Percentiles rank a stretch among this genome's conserved stretches.
Conservation (phyloP, 23 tunicate species). For the Phallusia fumigata region DNA sequence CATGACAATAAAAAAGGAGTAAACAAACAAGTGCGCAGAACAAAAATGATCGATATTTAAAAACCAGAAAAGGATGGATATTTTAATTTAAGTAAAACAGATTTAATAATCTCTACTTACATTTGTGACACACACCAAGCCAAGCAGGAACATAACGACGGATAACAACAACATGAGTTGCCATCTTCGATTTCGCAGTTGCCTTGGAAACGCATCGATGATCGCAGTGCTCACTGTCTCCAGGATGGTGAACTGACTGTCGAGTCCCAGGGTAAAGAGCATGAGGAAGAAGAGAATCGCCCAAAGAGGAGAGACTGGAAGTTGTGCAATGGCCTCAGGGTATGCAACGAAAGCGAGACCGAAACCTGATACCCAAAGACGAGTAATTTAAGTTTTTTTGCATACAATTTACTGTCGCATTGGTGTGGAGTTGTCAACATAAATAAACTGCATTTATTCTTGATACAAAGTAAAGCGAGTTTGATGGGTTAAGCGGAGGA, state of each 20-base stretch:
- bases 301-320: conserved; percentile 83
- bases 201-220: conserved; percentile 66
- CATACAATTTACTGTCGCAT: not conserved
- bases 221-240: conserved; percentile 90
- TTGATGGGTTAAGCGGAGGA: too few relatives aligned
- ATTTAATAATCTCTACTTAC: conserved; percentile 47
- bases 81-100: too few relatives aligned
- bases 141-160: conserved; percentile 71
- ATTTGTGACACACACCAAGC: conserved; percentile 74
- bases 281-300: conserved; percentile 89
- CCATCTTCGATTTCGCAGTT: conserved; percentile 62
- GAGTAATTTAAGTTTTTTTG: conserved; percentile 27
- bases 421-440: too few relatives aligned
- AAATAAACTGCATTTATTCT: too few relatives aligned
- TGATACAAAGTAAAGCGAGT: too few relatives aligned
- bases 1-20: too few relatives aligned
- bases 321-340: conserved; percentile 94
- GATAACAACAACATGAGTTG: conserved; percentile 72
- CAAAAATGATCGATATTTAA: too few relatives aligned
- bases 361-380: conserved; percentile 53
- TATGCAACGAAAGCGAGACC: conserved; percentile 95
- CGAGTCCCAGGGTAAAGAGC: conserved; percentile 91
- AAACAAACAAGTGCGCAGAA: too few relatives aligned
- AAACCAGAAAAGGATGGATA: too few relatives aligned
- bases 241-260: conserved; percentile 86